phyloP scores from a whole-genome alignment of 2,888 invertebrate species.

The Kryphioiulus occultus region DNA sequence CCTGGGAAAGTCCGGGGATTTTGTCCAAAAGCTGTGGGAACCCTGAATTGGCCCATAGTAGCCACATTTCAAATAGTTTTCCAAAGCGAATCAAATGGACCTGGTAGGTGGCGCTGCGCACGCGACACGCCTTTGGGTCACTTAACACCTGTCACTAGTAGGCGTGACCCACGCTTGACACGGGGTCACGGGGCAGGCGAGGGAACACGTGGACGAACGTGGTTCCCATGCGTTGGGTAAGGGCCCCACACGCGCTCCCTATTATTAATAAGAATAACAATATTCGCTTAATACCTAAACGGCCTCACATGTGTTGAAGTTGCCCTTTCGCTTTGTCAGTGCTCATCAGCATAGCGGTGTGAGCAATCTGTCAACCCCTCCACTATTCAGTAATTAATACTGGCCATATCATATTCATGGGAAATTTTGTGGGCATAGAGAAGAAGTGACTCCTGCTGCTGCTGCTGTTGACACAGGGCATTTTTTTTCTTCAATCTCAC shows the following conservation, averaged over 20 bases:
- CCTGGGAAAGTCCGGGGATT: too few relatives aligned
- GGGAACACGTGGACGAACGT: neutral
- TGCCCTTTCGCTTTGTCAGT: neutral
- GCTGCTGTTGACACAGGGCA: neutral
- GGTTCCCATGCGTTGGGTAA: neutral
- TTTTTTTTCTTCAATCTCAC: too few relatives aligned
- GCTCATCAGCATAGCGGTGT: neutral
- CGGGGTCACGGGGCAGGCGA: neutral
- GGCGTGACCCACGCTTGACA: neutral
- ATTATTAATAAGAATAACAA: neutral
- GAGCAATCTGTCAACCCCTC: neutral
- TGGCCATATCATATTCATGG: neutral
- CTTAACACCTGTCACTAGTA: neutral
- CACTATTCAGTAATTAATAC: neutral
- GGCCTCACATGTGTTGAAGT: slow-evolving; percentile 5
- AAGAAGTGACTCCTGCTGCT: neutral
- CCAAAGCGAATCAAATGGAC: too few relatives aligned
- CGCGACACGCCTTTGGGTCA: neutral
- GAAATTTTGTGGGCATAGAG: neutral
- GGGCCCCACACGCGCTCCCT: neutral
- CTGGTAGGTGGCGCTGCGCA: too few relatives aligned
- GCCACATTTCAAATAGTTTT: too few relatives aligned
- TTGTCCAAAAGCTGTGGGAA: too few relatives aligned
- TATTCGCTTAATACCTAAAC: slow-evolving; percentile 5
- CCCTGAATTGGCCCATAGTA: too few relatives aligned